Percentiles rank a stretch among this genome's conserved stretches.
These are phyloP conservation scores for Labroides dimidiatus DNA, from an alignment of 2,797 vertebrate genomes.

Conservation along the genomic window DNA sequence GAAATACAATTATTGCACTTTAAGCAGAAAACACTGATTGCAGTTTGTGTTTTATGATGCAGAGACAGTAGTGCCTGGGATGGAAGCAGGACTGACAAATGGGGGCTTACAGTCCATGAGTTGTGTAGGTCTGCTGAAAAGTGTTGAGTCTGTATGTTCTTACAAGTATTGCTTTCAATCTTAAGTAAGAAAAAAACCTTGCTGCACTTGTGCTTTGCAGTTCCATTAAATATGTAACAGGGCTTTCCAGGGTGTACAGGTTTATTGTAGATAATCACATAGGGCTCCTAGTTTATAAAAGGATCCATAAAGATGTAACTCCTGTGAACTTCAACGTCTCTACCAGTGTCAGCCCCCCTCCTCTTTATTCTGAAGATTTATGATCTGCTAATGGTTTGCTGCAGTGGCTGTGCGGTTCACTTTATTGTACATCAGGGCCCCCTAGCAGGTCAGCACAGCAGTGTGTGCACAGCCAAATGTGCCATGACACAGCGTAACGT, in stretches of 20 bases:
- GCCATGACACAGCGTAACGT: neutral
- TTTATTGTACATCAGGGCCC: conserved; percentile 19
- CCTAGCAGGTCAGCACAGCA: conserved; percentile 13
- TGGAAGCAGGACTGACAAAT: neutral
- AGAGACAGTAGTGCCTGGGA: neutral
- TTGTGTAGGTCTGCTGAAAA: neutral
- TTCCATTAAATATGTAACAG: neutral
- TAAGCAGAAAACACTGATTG: neutral
- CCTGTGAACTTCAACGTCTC: conserved; percentile 6
- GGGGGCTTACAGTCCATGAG: neutral
- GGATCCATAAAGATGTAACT: neutral
- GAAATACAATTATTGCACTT: neutral
- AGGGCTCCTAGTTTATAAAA: conserved; percentile 3
- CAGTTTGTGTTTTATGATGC: conserved; percentile 9
- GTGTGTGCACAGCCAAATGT: conserved; percentile 24
- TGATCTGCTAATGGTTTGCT: conserved; percentile 15
- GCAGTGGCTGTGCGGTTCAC: conserved; percentile 23
- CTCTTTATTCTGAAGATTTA: conserved; percentile 40
- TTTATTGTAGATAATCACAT: neutral
- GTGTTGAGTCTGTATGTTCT: too few species aligned
- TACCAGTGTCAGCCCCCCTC: conserved; percentile 3
- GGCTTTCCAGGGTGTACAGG: neutral
- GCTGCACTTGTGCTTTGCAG: neutral
- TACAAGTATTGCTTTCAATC: neutral
- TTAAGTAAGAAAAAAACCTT: neutral